Base-by-base conservation (phyloP, 2,113 vertebrate species). In the Hymenochirus boettgeri region DNA sequence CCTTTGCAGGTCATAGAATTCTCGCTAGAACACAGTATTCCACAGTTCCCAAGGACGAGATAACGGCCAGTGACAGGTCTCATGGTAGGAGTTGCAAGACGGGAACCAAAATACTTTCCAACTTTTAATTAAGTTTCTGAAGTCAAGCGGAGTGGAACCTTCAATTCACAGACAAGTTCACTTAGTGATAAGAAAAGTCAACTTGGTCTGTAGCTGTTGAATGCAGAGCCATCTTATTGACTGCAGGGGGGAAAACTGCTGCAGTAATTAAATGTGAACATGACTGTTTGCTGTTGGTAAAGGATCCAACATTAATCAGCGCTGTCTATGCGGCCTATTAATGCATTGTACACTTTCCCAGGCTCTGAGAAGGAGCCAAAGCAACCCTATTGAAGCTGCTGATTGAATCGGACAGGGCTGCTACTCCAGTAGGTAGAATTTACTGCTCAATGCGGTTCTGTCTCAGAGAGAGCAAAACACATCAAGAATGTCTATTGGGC, bases 191-290 rank as follows among this genome's bases (percentile, higher is more conserved):
- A 67, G 65, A 52, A 53, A 59, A 50, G 47, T 59, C 37, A 52
- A 53, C 56, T 15, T 18, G 48, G 33, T 31, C 21, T 67, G 46
- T n/a, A 67, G 46, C 22, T 27, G 31, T 52, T 60, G 65, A 51
- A 58, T 47, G 47, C 56, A 59, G 33, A 67, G 17, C 3, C 46
- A 47, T 0, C 0, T 0, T 15, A 70, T 75, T 64, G 62, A 65
- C 26, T 62, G 37, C 57, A 12, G 75, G 70, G 10, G 10, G 10
- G 10, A 42, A 61, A 61, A 73, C 57, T 0, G 0, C 31, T 62
- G 59, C 0, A 35, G 47, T 69, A 76, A 73, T 77, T 77, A 70
- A 75, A 77, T 78, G 71, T 76, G 79, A 82, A 79, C 70, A 71
- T 59, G 0, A 0, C 1, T 0, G 0, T 53, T 69, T 0, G 59